Conservation (phyloP, 2,113 vertebrate genomes). For the Pluvianellus socialis region DNA sequence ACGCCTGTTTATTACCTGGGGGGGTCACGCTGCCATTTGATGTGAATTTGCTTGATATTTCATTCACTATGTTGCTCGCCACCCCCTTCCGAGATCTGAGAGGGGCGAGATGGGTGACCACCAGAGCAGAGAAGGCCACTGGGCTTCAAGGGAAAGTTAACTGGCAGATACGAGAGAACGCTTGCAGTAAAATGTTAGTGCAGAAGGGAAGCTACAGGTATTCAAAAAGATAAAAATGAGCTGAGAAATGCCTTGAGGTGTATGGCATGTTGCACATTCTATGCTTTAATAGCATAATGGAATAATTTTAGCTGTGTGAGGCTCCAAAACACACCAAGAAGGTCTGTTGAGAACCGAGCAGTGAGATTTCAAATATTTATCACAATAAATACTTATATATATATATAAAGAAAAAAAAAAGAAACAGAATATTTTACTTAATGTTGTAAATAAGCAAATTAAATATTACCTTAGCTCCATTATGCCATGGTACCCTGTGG, state of each 20-base stretch:
- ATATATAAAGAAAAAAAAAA: not conserved
- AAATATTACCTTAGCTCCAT: slow-evolving; percentile 6
- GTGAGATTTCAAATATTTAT: not conserved
- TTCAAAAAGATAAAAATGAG: slow-evolving; percentile 64
- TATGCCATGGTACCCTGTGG: not conserved
- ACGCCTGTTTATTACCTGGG: not conserved
- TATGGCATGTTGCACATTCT: slow-evolving; percentile 33
- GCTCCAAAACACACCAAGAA: slow-evolving; percentile 25
- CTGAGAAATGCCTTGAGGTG: slow-evolving; percentile 64
- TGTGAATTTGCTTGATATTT: slow-evolving; percentile 65
- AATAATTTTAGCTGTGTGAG: slow-evolving; percentile 51
- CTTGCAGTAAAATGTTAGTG: slow-evolving; percentile 65
- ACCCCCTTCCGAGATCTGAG: slow-evolving; percentile 60
- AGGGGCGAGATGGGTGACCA: slow-evolving; percentile 45
- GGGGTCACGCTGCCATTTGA: slow-evolving; percentile 23
- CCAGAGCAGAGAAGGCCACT: slow-evolving; percentile 57
- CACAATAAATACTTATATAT: not conserved
- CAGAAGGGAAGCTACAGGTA: slow-evolving; percentile 69
- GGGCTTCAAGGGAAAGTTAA: slow-evolving; percentile 66
- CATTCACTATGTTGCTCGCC: slow-evolving; percentile 39
- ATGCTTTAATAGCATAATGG: slow-evolving; percentile 55
- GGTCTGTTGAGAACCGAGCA: not conserved
- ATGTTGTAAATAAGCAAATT: slow-evolving; percentile 28
- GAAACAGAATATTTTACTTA: not conserved
- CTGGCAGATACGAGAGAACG: slow-evolving; percentile 53